Percentiles rank a stretch among this genome's conserved stretches.
These are phyloP conservation scores for Urocynchramus pylzowi DNA, from an alignment of 2,113 vertebrate species.

Conservation along the genomic window DNA sequence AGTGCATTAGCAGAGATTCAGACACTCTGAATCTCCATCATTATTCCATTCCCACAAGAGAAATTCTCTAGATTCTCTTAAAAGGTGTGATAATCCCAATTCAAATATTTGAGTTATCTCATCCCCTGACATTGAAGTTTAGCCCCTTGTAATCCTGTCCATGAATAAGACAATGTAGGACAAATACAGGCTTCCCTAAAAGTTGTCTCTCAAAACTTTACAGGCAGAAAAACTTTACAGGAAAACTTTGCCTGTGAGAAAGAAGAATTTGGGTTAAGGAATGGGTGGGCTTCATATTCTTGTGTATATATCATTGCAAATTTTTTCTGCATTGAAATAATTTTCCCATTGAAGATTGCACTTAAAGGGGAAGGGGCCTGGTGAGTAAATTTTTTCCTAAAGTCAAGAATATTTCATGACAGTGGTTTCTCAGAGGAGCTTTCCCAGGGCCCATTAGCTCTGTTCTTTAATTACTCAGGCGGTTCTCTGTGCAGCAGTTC, in stretches of 20 bases:
- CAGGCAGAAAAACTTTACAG: background rate
- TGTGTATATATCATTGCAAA: background rate
- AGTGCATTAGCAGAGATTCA: background rate
- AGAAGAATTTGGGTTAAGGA: background rate
- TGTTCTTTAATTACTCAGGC: background rate
- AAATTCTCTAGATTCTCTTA: background rate
- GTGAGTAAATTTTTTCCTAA: background rate
- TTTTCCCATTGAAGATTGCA: background rate
- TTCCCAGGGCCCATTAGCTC: background rate
- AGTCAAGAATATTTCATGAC: background rate
- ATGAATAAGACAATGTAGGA: background rate
- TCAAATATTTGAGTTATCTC: background rate
- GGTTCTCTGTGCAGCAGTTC: background rate
- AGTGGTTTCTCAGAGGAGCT: background rate
- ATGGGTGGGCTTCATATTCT: background rate
- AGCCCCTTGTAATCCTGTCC: background rate
- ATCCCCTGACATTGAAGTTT: background rate
- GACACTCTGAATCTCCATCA: background rate
- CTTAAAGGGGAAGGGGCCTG: background rate
- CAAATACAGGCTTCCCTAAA: background rate
- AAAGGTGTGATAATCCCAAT: background rate
- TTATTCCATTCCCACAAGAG: background rate
- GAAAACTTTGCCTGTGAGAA: background rate
- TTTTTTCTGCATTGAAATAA: background rate
- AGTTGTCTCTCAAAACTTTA: background rate